phyloP scores from a whole-genome alignment of 1,140 invertebrate genomes.

The Drosophila navojoa region DNA sequence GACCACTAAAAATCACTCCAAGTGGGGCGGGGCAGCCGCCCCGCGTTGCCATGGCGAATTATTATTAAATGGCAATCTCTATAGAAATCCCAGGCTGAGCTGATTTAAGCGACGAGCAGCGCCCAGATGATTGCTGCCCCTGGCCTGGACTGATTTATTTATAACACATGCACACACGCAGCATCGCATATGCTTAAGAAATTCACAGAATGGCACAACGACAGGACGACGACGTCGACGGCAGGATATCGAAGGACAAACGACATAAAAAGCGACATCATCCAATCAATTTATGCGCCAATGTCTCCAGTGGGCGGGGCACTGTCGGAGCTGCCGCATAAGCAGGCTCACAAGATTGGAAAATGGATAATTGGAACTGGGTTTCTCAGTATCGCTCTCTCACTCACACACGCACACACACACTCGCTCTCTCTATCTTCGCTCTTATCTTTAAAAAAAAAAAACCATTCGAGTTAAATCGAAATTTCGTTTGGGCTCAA shows the following conservation, averaged over 20 bases:
- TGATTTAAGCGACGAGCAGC: conserved; percentile 24
- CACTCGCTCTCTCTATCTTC: background rate
- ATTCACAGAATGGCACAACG: conserved; percentile 47
- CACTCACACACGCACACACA: background rate
- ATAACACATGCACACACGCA: conserved; percentile 80
- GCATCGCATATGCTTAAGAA: conserved; percentile 73
- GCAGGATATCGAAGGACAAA: conserved; percentile 50
- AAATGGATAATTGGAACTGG: conserved; percentile 79
- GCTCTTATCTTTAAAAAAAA: conserved; percentile 68
- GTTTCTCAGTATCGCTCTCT: conserved; percentile 6
- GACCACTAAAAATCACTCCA: background rate
- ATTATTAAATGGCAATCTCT: conserved; percentile 67
- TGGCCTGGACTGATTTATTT: conserved; percentile 74
- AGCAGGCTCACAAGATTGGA: conserved; percentile 60
- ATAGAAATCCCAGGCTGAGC: conserved; percentile 40
- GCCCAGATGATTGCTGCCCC: conserved; percentile 62
- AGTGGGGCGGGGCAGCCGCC: background rate
- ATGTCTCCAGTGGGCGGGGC: conserved; percentile 67
- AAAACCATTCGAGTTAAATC: conserved; percentile 79
- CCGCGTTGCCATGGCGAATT: conserved; percentile 12
- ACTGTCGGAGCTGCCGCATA: conserved; percentile 20
- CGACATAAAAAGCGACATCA: conserved; percentile 82
- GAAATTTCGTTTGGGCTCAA: conserved; percentile 48
- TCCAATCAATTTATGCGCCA: conserved; percentile 81
- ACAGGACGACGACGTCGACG: conserved; percentile 15